Conservation (phyloP, 2,888 invertebrate genomes). For the Erynnis tages region DNA sequence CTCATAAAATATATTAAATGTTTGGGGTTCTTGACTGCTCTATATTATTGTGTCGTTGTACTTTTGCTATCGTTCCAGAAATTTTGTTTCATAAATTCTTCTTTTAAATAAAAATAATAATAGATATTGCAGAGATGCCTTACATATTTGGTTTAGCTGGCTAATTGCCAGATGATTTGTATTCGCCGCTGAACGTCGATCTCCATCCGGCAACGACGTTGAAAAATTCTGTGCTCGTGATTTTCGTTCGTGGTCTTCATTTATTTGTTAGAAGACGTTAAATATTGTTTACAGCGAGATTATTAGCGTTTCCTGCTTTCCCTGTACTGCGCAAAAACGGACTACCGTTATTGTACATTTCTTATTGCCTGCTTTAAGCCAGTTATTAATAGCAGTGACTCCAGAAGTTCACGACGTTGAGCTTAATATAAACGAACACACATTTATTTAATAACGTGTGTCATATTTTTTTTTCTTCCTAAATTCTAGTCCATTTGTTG, state of each 20-base stretch:
- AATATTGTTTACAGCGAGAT: conserved; percentile 62
- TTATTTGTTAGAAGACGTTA: conserved; percentile 62
- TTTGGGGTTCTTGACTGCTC: no score
- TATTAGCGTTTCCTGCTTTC: conserved; percentile 55
- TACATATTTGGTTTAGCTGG: conserved; percentile 65
- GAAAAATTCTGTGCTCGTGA: conserved; percentile 77
- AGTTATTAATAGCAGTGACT: conserved; percentile 4
- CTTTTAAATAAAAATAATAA: background rate
- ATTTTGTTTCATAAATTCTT: no score
- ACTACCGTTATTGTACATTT: conserved; percentile 33
- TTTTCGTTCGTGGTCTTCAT: conserved; percentile 74
- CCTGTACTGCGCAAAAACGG: conserved; percentile 44
- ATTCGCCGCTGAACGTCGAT: conserved; percentile 60
- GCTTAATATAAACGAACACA: background rate
- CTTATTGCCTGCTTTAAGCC: conserved; percentile 13
- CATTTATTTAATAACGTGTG: background rate
- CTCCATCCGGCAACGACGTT: conserved; percentile 66
- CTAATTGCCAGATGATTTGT: conserved; percentile 59
- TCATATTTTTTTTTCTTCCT: background rate
- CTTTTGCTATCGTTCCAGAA: no score
- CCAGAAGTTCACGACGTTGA: background rate
- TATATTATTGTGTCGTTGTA: no score
- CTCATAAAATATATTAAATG: no score
- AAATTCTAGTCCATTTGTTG: no score
- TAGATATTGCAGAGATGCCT: conserved; percentile 50